Conservation (phyloP, 2,888 invertebrate genomes). For the Drosophila multiciliata region DNA sequence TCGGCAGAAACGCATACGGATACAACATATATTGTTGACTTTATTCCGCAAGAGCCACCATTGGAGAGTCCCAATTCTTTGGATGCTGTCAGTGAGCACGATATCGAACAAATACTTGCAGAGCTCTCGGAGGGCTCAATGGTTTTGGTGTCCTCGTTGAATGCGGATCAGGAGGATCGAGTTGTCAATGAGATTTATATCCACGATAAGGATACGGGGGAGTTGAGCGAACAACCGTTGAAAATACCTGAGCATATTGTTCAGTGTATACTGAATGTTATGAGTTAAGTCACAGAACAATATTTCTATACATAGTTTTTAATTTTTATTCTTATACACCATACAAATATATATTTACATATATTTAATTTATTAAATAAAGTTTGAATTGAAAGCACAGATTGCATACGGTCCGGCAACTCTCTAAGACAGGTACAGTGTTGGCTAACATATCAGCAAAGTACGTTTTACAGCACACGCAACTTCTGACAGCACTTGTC, state of each 20-base stretch:
- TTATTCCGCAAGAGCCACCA: constrained; percentile 28
- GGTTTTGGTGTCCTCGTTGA: constrained; percentile 83
- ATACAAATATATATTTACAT: constrained; percentile 2
- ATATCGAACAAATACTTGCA: constrained; percentile 80
- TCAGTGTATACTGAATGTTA: constrained; percentile 82
- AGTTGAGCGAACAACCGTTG: constrained; percentile 82
- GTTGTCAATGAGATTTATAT: constrained; percentile 84
- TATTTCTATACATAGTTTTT: constrained; percentile 12
- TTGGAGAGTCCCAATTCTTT: neutral
- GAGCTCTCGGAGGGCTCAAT: constrained; percentile 82
- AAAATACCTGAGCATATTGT: constrained; percentile 84
- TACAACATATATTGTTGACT: constrained; percentile 41
- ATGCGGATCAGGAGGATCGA: constrained; percentile 77
- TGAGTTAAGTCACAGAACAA: constrained; percentile 62
- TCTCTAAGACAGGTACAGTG: constrained; percentile 11
- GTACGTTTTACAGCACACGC: constrained; percentile 19
- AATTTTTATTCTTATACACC: constrained; percentile 1
- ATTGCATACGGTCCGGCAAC: constrained; percentile 27
- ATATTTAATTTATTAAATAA: constrained; percentile 9
- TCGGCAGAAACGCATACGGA: constrained; percentile 10
- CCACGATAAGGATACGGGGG: constrained; percentile 80
- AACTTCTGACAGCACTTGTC: constrained; percentile 43
- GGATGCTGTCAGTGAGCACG: constrained; percentile 59
- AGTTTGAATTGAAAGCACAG: neutral
- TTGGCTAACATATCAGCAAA: neutral